phyloP scores from a whole-genome alignment of 2,113 vertebrate species.

The Atrichornis clamosus region DNA sequence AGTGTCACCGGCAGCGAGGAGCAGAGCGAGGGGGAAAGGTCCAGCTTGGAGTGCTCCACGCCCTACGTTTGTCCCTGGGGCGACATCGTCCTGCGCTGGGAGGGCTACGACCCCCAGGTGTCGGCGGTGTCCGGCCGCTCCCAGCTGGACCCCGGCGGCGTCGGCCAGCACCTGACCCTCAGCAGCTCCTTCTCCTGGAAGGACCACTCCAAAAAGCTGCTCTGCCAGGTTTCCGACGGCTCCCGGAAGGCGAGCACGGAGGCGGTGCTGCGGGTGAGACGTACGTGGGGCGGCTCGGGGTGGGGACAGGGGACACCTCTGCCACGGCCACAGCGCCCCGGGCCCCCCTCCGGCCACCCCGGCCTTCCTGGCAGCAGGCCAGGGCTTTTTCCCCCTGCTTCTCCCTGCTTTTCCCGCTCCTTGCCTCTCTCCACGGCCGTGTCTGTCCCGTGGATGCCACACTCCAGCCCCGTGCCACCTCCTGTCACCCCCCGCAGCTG shows the following conservation, averaged over 20 bases:
- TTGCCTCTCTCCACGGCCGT: fast-evolving
- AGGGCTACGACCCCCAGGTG: slow-evolving; percentile 17
- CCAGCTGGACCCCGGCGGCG: neutral
- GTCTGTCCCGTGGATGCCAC: fast-evolving
- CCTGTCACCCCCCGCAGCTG: neutral
- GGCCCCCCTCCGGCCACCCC: neutral
- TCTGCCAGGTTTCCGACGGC: slow-evolving; percentile 13
- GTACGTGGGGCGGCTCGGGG: slow-evolving; percentile 30
- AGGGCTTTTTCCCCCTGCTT: neutral
- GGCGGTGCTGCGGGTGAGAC: slow-evolving; percentile 55
- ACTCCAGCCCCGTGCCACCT: neutral
- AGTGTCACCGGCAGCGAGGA: neutral
- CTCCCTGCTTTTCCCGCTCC: neutral
- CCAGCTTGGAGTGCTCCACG: slow-evolving; percentile 61
- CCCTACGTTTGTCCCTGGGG: slow-evolving; percentile 58
- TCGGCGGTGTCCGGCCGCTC: neutral
- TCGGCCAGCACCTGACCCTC: neutral
- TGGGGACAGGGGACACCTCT: neutral
- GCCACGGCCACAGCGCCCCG: fast-evolving
- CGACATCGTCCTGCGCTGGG: slow-evolving; percentile 26
- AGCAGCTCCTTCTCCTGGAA: slow-evolving; percentile 62
- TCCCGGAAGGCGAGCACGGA: neutral
- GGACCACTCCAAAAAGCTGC: slow-evolving; percentile 61
- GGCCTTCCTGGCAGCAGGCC: neutral
- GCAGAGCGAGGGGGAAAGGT: neutral